Conservation (phyloP, 2,797 vertebrate genomes). For the Acridotheres tristis region DNA sequence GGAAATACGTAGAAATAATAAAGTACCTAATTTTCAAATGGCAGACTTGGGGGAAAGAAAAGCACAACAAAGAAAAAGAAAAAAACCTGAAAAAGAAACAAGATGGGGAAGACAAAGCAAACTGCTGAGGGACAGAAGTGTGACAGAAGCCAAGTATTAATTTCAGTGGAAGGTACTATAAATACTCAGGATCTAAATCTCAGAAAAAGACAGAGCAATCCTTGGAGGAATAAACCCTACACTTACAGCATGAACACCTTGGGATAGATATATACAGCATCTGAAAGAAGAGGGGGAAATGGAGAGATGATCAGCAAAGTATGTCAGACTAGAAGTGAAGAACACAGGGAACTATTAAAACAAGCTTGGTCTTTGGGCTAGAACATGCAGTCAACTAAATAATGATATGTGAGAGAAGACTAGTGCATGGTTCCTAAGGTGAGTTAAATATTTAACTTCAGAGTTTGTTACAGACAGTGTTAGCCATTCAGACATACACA, state of each 20-base stretch:
- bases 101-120: neutral
- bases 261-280: neutral
- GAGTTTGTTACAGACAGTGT: neutral
- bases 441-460: neutral
- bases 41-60: neutral
- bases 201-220: neutral
- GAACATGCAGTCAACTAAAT: neutral
- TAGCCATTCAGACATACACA: neutral
- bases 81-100: accelerated
- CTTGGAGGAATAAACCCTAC: neutral
- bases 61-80: neutral
- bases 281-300: neutral
- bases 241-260: neutral
- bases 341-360: neutral
- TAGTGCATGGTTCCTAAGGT: neutral
- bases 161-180: neutral
- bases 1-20: neutral
- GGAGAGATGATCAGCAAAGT: neutral
- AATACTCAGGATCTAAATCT: neutral
- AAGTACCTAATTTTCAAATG: neutral
- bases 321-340: neutral
- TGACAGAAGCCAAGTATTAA: neutral
- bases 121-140: neutral
- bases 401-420: neutral
- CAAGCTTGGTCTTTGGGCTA: neutral